Evolutionary conservation across 1,140 invertebrate species (phyloP), one percentile per base, ranked within the genome.

Genomic region (Drosophila insularis): DNA sequence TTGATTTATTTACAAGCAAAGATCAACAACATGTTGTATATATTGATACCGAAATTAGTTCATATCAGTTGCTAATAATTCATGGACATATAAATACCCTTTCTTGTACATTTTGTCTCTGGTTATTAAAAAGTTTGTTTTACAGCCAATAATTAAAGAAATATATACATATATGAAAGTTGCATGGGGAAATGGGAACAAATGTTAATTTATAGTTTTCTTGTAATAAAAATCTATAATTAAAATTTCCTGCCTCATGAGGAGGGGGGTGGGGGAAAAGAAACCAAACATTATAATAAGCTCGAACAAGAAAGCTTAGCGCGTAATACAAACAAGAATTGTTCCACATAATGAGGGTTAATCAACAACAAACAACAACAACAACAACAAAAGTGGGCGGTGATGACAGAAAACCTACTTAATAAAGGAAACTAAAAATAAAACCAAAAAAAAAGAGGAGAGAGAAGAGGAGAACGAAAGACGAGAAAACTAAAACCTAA

Each of bases 391-490:
- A 50, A 17, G 13, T 21, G 37, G 7, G 17, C 37, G 19, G 50
- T 58, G 58, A 71, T 77, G 56, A 71, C 74, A 60, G 68, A 71
- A 69, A 69, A 78, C 75, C 78, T 69, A 89, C 79, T 89, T 80
- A 89, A 89, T 74, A 82, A 71, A 65, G 43, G 61, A 56, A 71
- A 85, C 81, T 73, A 65, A 72, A 71, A 70, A 54, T 54, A 21
- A 50, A 50, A 11, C 17, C 17, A 0, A 27, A 27, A 27, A 27
- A 27, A 43, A 17, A 14, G 4, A 2, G 2, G 17, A 17, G 14
- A 46, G 14, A 19, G 17, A 2, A 50, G 43, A 46, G 13, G 6
- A 17, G 43, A 60, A 58, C 27, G 27, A 27, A 46, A 53, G 14
- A 17, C 55, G 62, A 46, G 32, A 75, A 73, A 78, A 65, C 63